These are phyloP conservation scores for Hippolais icterina DNA, from an alignment of 2,113 vertebrate species.

Conservation along the genomic window DNA sequence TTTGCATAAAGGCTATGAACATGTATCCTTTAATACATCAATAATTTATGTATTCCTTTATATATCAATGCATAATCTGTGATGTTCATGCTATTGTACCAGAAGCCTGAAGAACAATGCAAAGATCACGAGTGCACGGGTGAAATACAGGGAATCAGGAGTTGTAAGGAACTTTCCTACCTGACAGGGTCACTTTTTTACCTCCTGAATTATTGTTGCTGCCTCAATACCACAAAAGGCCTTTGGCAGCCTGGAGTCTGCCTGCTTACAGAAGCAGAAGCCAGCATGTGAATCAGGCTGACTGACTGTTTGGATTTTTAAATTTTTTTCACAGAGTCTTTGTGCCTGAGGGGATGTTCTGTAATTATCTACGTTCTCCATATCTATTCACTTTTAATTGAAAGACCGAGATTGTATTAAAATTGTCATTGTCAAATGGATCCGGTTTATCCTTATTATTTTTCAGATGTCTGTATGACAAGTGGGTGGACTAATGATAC, in stretches of 20 bases:
- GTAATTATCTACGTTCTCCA: constrained; percentile 2
- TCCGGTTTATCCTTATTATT: constrained; percentile 1
- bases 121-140: not conserved
- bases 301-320: not conserved
- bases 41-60: not conserved
- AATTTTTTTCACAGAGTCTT: not conserved
- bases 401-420: not conserved
- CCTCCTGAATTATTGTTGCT: not conserved
- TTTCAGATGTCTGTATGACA: not conserved
- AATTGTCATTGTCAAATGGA: constrained; percentile 21
- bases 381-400: constrained; percentile 17
- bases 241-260: not conserved
- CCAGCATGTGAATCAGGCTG: not conserved
- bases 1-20: not conserved
- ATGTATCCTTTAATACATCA: not conserved
- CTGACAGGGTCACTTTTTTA: not conserved
- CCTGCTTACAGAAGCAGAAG: constrained; percentile 6
- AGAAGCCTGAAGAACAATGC: not conserved
- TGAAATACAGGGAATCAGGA: not conserved
- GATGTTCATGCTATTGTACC: not conserved
- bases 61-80: not conserved
- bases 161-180: not conserved
- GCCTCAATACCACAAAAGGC: not conserved
- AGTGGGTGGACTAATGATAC: not conserved
- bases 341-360: not conserved